Percentiles rank a stretch among this genome's conserved stretches.
These are phyloP conservation scores for Scolopax bukidnonensis DNA, from an alignment of 2,797 vertebrate genomes.

Conservation along the genomic window DNA sequence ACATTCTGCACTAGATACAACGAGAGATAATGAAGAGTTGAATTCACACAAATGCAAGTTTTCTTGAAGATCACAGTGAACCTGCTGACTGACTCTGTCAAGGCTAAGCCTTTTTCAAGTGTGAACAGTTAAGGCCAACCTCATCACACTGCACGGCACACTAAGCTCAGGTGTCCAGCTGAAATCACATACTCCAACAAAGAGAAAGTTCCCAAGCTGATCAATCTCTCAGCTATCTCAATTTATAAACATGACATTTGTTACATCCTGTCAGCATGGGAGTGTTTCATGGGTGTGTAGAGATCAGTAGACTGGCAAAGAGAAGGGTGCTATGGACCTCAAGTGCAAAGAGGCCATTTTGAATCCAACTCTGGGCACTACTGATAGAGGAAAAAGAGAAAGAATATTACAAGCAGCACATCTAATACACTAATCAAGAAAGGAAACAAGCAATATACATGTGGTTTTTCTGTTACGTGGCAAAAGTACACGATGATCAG, in stretches of 20 bases:
- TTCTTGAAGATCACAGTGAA: neutral
- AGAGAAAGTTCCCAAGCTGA: neutral
- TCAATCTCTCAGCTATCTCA: neutral
- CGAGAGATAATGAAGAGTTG: neutral
- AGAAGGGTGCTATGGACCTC: neutral
- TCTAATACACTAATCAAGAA: neutral
- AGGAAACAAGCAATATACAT: neutral
- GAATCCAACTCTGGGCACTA: neutral
- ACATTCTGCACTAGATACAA: neutral
- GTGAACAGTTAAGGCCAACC: neutral
- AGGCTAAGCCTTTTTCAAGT: neutral
- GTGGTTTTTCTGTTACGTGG: neutral
- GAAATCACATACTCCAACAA: neutral
- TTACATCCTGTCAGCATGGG: neutral
- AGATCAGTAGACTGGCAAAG: neutral
- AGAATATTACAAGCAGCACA: neutral
- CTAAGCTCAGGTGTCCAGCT: neutral
- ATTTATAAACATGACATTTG: neutral
- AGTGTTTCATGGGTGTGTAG: neutral
- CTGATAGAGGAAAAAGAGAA: neutral
- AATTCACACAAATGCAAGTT: neutral
- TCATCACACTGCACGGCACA: neutral
- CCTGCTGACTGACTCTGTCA: neutral
- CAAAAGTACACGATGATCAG: neutral
- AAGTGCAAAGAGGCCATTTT: neutral